Conservation (phyloP, 2,888 invertebrate genomes). For the Watsonalla cultraria region DNA sequence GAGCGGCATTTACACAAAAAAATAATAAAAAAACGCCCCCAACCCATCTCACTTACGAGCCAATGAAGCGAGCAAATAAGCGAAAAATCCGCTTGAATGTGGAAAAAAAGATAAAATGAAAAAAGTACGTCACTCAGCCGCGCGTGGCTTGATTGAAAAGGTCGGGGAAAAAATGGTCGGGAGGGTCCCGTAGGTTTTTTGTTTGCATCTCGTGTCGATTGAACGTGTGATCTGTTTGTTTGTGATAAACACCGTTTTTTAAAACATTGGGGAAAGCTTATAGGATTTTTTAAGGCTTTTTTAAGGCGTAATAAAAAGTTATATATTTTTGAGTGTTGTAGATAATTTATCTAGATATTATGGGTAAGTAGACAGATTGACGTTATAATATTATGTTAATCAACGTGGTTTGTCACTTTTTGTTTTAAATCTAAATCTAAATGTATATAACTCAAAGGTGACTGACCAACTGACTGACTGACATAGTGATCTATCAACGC, state of each 20-base stretch:
- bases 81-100: constrained; percentile 71
- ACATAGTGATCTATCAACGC: too few species aligned
- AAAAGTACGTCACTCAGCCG: constrained; percentile 60
- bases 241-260: background rate
- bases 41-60: constrained; percentile 74
- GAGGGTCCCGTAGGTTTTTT: constrained; percentile 39
- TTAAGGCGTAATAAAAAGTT: too few species aligned
- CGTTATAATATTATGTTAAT: too few species aligned
- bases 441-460: too few species aligned
- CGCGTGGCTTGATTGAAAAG: constrained; percentile 62
- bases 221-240: background rate
- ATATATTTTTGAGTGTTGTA: too few species aligned
- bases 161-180: constrained; percentile 51
- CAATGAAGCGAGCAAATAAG: constrained; percentile 77
- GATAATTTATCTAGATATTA: too few species aligned
- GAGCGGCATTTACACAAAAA: constrained; percentile 35
- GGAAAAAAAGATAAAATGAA: constrained; percentile 72
- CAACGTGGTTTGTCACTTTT: too few species aligned
- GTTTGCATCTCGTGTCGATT: background rate
- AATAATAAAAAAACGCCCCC: constrained; percentile 43
- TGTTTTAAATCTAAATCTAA: too few species aligned
- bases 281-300: too few species aligned
- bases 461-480: too few species aligned
- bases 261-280: background rate
- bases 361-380: too few species aligned